Evolutionary conservation across 2,113 vertebrate genomes (phyloP).

Genomic region (Periophthalmus modestus): DNA sequence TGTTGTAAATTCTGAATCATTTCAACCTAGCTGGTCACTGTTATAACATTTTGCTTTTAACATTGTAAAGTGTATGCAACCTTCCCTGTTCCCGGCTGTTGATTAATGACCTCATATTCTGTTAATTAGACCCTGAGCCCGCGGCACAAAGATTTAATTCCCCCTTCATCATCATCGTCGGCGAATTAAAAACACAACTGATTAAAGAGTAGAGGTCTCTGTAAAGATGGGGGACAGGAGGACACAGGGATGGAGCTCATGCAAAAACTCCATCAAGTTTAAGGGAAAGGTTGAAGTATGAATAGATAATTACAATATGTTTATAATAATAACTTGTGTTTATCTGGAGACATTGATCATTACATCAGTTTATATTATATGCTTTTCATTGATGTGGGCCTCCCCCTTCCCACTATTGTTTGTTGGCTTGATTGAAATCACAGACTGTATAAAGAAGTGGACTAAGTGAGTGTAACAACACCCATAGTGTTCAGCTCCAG

Average conservation of each 20-base stretch:
- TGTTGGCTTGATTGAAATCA: no score
- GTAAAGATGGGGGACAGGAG: slow-evolving; percentile 12
- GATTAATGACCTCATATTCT: slow-evolving; percentile 97
- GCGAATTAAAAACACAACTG: slow-evolving; percentile 78
- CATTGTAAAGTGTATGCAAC: slow-evolving; percentile 69
- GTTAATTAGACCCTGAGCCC: slow-evolving; percentile 88
- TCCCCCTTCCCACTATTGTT: no score
- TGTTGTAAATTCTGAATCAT: slow-evolving; percentile 52
- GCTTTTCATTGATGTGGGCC: no score
- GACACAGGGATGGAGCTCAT: neutral
- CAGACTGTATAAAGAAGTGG: no score
- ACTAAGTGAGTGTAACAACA: no score
- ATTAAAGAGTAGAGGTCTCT: slow-evolving; percentile 82
- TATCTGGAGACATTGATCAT: neutral
- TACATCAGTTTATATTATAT: neutral
- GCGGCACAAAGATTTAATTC: slow-evolving; percentile 92
- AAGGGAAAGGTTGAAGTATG: neutral
- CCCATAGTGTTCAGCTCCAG: no score
- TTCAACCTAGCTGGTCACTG: slow-evolving; percentile 41
- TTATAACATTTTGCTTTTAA: slow-evolving; percentile 63
- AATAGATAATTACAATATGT: neutral
- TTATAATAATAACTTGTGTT: no score
- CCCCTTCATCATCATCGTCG: slow-evolving; percentile 83
- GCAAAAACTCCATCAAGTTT: neutral
- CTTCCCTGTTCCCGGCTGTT: slow-evolving; percentile 79